phyloP scores from a whole-genome alignment of 1,140 invertebrate species.

The Bombus confusus region DNA sequence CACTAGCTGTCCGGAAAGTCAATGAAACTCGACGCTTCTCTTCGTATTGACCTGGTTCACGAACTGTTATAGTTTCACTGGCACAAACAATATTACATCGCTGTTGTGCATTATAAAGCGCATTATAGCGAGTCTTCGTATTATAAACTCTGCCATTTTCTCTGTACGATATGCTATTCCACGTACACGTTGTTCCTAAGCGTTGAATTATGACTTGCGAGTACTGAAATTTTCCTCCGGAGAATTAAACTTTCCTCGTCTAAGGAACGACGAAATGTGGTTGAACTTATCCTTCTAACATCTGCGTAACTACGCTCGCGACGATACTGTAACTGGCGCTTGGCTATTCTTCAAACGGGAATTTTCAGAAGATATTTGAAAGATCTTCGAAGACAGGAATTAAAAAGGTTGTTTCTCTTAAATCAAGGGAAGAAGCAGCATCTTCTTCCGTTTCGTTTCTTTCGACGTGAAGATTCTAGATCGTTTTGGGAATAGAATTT shows the following conservation, averaged over 20 bases:
- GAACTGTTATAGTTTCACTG: not conserved
- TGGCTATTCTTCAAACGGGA: not conserved
- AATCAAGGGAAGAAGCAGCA: accelerated
- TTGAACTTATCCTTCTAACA: not conserved
- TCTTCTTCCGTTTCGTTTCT: not conserved
- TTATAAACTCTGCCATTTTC: not conserved
- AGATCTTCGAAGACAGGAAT: not conserved
- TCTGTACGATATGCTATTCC: not conserved
- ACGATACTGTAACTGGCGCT: not conserved
- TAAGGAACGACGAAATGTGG: not conserved
- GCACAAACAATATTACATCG: constrained; percentile 1
- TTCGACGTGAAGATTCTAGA: too few species aligned
- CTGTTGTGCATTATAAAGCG: not conserved
- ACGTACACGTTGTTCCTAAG: not conserved
- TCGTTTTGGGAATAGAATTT: not conserved
- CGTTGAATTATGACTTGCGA: not conserved
- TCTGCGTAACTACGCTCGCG: not conserved
- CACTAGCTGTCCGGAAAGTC: not conserved
- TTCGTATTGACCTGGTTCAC: not conserved
- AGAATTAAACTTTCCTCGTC: not conserved
- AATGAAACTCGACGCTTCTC: not conserved
- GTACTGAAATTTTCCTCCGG: constrained; percentile 6
- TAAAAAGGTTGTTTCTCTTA: not conserved
- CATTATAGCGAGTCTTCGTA: not conserved
- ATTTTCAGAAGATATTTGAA: not conserved